These are phyloP conservation scores for Aphis craccivora DNA, from an alignment of 1,140 invertebrate species.

Conservation along the genomic window DNA sequence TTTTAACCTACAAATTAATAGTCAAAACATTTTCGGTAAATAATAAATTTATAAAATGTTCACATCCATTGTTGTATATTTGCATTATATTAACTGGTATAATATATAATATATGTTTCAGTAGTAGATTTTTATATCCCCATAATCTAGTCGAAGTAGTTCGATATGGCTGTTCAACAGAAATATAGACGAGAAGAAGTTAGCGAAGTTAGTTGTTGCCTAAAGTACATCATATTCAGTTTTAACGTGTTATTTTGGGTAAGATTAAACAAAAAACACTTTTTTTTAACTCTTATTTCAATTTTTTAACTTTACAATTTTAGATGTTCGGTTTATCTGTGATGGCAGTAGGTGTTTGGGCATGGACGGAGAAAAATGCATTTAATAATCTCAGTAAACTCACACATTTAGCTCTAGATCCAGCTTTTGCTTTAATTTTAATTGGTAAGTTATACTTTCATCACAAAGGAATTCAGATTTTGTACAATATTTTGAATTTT, in stretches of 20 bases:
- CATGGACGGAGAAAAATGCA: slow-evolving; percentile 96
- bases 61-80: background rate
- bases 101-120: background rate
- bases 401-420: slow-evolving; percentile 91
- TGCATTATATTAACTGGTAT: background rate
- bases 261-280: slow-evolving; percentile 65
- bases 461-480: background rate
- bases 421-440: slow-evolving; percentile 93
- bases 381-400: slow-evolving; percentile 89
- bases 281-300: slow-evolving; percentile 11
- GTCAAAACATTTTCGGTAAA: background rate
- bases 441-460: slow-evolving; percentile 71
- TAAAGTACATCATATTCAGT: slow-evolving; percentile 96
- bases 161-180: slow-evolving; percentile 47
- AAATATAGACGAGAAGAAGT: slow-evolving; percentile 73
- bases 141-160: slow-evolving; percentile 17
- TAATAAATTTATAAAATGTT: too few species aligned
- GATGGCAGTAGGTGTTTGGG: slow-evolving; percentile 91
- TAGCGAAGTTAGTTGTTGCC: slow-evolving; percentile 94
- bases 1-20: background rate
- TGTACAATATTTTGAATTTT: slow-evolving; percentile 54
- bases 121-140: background rate
- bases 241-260: slow-evolving; percentile 98
- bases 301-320: slow-evolving; percentile 63
- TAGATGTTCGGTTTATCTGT: slow-evolving; percentile 86